Conservation (phyloP, 2,888 invertebrate species). For the Noctua janthina region DNA sequence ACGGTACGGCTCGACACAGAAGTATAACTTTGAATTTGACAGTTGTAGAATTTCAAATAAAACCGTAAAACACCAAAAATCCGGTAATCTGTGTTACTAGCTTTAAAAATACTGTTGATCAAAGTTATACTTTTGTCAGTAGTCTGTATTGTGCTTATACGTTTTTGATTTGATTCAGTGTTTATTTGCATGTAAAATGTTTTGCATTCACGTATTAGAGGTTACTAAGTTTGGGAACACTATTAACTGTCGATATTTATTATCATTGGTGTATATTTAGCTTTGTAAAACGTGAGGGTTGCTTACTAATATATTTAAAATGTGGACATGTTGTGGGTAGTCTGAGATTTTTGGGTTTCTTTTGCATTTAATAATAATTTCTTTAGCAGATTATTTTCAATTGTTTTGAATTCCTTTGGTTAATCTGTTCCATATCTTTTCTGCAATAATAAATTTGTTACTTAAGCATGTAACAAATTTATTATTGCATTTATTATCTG, state of each 20-base stretch:
- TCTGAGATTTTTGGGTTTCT: slow-evolving; percentile 36
- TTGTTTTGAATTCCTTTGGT: background rate
- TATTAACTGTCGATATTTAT: slow-evolving; percentile 69
- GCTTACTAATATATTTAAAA: slow-evolving; percentile 69
- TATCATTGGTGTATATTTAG: slow-evolving; percentile 77
- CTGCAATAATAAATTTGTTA: background rate
- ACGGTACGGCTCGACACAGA: slow-evolving; percentile 54
- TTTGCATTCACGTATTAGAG: slow-evolving; percentile 86
- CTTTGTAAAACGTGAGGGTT: slow-evolving; percentile 75
- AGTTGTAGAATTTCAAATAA: background rate
- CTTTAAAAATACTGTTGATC: background rate
- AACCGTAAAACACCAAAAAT: slow-evolving; percentile 25
- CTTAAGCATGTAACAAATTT: too few relatives aligned
- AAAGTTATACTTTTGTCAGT: slow-evolving; percentile 46
- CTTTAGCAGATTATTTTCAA: background rate
- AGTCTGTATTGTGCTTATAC: slow-evolving; percentile 67
- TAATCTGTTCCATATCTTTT: background rate
- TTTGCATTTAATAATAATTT: background rate
- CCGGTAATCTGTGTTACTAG: background rate
- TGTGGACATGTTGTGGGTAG: slow-evolving; percentile 44
- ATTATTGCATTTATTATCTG: too few relatives aligned
- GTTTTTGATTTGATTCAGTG: slow-evolving; percentile 82
- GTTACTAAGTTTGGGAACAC: slow-evolving; percentile 76
- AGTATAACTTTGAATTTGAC: slow-evolving; percentile 46
- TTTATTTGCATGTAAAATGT: slow-evolving; percentile 89